A percentile compares a stretch with the other conserved stretches of the same genome.
These are phyloP conservation scores for Agrotis puta DNA, from an alignment of 2,888 invertebrate species.

Conservation along the genomic window DNA sequence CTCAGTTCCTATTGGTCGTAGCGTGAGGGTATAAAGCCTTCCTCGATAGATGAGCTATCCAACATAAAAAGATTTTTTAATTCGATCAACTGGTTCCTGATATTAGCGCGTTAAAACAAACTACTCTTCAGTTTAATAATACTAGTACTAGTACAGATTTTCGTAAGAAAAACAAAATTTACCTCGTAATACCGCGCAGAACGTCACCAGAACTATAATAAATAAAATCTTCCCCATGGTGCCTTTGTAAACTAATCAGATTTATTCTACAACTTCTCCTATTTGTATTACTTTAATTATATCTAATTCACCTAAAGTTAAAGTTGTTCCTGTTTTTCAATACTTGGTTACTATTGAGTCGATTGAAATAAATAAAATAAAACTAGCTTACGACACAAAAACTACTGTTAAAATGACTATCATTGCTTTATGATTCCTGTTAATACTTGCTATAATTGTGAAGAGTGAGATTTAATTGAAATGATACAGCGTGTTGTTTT, in stretches of 20 bases:
- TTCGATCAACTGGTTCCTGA: too few relatives aligned
- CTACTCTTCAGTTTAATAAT: too few relatives aligned
- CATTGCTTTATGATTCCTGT: background rate
- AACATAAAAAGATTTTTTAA: too few relatives aligned
- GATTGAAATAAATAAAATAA: background rate
- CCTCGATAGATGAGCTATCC: too few relatives aligned
- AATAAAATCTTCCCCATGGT: slow-evolving; percentile 19
- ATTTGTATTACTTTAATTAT: background rate
- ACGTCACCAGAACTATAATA: background rate
- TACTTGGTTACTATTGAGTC: background rate
- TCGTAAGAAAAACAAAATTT: background rate
- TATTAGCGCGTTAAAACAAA: too few relatives aligned
- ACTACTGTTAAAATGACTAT: background rate
- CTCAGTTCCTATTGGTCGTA: too few relatives aligned
- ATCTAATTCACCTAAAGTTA: background rate
- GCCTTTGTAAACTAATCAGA: background rate
- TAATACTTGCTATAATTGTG: slow-evolving; percentile 5
- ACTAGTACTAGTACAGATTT: too few relatives aligned
- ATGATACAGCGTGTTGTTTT: slow-evolving; percentile 24
- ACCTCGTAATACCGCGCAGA: slow-evolving; percentile 18
- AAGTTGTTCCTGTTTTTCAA: background rate
- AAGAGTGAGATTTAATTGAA: slow-evolving; percentile 1
- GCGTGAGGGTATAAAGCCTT: too few relatives aligned
- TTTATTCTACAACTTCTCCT: background rate
- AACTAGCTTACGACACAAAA: background rate